Conservation (phyloP, 2,113 vertebrate species). For the Melanerpes aurifrons region DNA sequence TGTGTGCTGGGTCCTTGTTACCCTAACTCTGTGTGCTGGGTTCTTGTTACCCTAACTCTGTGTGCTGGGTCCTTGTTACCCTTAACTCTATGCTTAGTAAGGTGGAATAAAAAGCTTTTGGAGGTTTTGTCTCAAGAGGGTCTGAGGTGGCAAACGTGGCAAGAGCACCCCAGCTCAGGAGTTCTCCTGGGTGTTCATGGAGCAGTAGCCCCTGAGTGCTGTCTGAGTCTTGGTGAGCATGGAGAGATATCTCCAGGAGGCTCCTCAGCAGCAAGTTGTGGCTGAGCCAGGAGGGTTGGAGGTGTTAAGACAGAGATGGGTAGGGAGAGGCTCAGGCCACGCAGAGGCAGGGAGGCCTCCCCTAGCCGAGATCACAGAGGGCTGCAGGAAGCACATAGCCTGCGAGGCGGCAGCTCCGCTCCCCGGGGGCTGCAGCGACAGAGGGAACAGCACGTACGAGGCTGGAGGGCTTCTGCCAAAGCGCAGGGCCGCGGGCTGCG, state of each 20-base stretch:
- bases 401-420: not conserved
- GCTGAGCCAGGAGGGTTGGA: not conserved
- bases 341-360: not conserved
- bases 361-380: conserved; percentile 44
- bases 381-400: conserved; percentile 46
- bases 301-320: not conserved
- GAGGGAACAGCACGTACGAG: conserved; percentile 63
- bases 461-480: conserved; percentile 1
- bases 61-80: no score
- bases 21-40: no score
- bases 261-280: not conserved
- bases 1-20: no score
- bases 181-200: not conserved
- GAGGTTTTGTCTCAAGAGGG: not conserved
- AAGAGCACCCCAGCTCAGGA: not conserved
- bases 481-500: not conserved
- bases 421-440: conserved; percentile 37
- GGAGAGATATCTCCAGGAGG: not conserved
- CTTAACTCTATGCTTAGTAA: not conserved
- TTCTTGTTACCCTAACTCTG: no score
- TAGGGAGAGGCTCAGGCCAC: not conserved
- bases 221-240: rapidly evolving
- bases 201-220: not conserved
- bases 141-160: not conserved
- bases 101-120: not conserved